phyloP scores from a whole-genome alignment of 2,797 vertebrate species.

The Intellagama lesueurii region DNA sequence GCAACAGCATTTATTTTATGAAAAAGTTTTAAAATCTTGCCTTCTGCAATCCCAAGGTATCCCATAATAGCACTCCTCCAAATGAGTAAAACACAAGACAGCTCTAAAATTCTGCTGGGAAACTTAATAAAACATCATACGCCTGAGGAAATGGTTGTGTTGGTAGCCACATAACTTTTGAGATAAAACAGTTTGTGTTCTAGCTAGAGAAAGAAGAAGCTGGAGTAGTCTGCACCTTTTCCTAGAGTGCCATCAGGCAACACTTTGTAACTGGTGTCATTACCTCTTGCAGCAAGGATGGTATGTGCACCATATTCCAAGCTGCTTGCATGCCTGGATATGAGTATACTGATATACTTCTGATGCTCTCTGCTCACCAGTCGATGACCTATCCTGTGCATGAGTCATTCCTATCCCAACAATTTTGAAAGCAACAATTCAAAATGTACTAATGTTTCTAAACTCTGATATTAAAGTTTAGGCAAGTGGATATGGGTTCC shows the following conservation, averaged over 20 bases:
- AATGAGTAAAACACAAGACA: too few relatives aligned
- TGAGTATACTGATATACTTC: not conserved
- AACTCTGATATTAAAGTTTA: not conserved
- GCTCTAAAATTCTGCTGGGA: not conserved
- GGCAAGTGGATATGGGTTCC: not conserved
- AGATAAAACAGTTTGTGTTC: not conserved
- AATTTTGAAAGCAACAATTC: not conserved
- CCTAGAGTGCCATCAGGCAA: not conserved
- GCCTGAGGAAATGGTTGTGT: too few relatives aligned
- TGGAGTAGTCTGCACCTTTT: not conserved
- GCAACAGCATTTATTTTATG: not conserved
- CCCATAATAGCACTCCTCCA: not conserved
- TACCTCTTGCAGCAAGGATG: not conserved
- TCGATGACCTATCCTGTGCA: not conserved
- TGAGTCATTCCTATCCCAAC: not conserved
- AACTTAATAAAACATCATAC: not conserved
- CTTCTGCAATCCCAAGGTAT: not conserved
- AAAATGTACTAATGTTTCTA: not conserved
- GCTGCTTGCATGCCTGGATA: not conserved
- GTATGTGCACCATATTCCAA: too few relatives aligned
- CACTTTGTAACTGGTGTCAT: not conserved
- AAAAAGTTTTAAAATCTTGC: not conserved
- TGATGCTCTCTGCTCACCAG: not conserved
- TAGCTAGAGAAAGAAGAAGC: not conserved
- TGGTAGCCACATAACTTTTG: not conserved